Percentiles rank a stretch among this genome's conserved stretches.
Conservation (phyloP, 2,113 vertebrate genomes). For the Natator depressus region DNA sequence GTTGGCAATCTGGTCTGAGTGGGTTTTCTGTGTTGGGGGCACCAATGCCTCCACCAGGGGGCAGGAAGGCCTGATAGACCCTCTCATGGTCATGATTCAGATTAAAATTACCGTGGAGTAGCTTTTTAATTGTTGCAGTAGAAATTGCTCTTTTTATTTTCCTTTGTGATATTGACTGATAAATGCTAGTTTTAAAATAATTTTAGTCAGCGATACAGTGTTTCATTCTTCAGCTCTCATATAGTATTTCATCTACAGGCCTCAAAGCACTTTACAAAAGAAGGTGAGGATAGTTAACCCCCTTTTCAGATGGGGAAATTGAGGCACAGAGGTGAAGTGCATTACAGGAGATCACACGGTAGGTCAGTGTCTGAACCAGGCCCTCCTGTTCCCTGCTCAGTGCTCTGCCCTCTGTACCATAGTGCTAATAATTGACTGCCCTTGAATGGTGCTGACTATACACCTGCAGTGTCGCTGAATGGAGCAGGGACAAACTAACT, state of each 20-base stretch:
- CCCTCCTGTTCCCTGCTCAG: neutral
- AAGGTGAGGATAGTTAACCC: neutral
- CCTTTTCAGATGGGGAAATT: neutral
- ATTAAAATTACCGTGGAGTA: neutral
- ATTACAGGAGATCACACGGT: neutral
- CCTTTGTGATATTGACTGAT: neutral
- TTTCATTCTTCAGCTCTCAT: neutral
- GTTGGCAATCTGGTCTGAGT: neutral
- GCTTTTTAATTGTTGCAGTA: neutral
- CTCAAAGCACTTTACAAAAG: neutral
- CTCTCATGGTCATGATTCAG: no score
- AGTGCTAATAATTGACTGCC: neutral
- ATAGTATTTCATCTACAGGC: neutral
- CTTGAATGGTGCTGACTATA: neutral
- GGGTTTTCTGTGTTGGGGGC: neutral
- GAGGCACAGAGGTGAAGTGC: neutral
- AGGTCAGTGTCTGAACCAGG: neutral
- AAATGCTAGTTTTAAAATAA: neutral
- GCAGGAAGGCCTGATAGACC: neutral
- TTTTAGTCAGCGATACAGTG: neutral
- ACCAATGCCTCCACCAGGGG: neutral
- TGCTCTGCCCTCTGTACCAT: neutral
- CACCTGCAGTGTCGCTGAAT: no score
- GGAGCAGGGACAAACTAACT: neutral
- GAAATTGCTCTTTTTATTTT: neutral